These are phyloP conservation scores for Pogonus chalceus DNA, from an alignment of 1,140 invertebrate genomes.

Conservation along the genomic window DNA sequence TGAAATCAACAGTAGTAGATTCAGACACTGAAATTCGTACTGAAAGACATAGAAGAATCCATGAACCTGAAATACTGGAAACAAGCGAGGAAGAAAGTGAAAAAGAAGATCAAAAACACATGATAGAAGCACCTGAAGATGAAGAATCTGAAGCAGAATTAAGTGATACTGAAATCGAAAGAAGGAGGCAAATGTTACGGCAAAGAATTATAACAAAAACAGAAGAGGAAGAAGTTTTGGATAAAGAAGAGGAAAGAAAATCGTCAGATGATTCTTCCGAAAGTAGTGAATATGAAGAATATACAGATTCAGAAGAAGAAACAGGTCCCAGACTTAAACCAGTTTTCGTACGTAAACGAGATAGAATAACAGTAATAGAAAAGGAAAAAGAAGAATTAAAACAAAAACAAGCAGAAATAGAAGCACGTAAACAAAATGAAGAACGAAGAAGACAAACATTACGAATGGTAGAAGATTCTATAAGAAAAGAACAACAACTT, in stretches of 20 bases:
- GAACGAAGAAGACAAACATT: conserved; percentile 76
- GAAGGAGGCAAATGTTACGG: conserved; percentile 53
- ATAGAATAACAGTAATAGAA: conserved; percentile 91
- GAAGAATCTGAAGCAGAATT: conserved; percentile 57
- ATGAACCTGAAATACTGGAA: conserved; percentile 65
- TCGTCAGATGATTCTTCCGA: conserved; percentile 69
- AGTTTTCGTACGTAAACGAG: conserved; percentile 90
- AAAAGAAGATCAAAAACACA: conserved; percentile 42
- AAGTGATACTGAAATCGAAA: conserved; percentile 75
- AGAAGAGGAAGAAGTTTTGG: conserved; percentile 48
- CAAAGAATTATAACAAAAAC: conserved; percentile 58
- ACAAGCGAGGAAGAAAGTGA: conserved; percentile 55
- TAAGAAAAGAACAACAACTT: conserved; percentile 60
- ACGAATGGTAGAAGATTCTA: conserved; percentile 81
- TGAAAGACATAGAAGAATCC: conserved; percentile 48
- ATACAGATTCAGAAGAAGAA: conserved; percentile 83
- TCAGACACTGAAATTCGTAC: conserved; percentile 44
- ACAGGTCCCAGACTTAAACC: conserved; percentile 86
- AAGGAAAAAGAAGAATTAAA: conserved; percentile 80
- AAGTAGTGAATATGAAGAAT: conserved; percentile 62
- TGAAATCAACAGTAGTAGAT: conserved; percentile 48
- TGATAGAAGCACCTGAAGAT: conserved; percentile 48
- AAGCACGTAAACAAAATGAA: conserved; percentile 68
- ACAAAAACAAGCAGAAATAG: conserved; percentile 72
- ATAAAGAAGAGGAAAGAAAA: conserved; percentile 61